Base-by-base conservation (phyloP, 2,113 vertebrate genomes). In the Eulacestoma nigropectus region DNA sequence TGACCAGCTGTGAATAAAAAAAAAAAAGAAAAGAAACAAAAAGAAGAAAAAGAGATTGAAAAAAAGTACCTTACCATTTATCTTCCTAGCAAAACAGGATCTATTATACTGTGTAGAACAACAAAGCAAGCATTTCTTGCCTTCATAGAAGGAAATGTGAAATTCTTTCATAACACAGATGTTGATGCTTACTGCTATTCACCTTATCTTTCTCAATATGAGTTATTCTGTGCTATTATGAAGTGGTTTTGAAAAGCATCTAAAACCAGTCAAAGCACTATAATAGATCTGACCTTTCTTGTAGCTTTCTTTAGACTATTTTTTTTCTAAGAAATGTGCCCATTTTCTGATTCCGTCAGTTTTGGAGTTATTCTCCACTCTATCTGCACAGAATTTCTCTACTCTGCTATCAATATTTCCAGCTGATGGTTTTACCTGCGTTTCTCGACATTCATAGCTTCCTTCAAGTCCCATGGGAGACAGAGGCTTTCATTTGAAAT, bases 11-110 rank as follows among this genome's bases (percentile, higher is more conserved):
- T 30, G 23, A 72, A n/a, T 12, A 68, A 72, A 44, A 46, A 59
- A 10, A 4, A 10, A 4, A 3, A 1, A 42, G 7, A 62, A 29
- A 15, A 42, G 12, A 18, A 62, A 29, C 26, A 12, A 35, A 44
- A 52, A 11, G 32, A 12, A 14, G 3, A 5, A 5, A 7, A 13
- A 3, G 8, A 21, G 1, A 29, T 21, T 7, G 10, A 4, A 5
- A 5, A 9, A 27, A 26, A 10, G 1, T 17, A 27, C 21, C 9
- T 57, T 53, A 30, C 7, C 9, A 13, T 62, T 78, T 84, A 6
- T 75, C 39, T 76, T 46, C 9, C 16, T 22, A 37, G n/a, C 1
- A 86, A 90, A 63, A 17, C 14, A 69, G 16, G 29, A 29, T 55
- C n/a, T 68, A 39, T 72, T 72, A 44, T 22, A 35, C 30, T 83